Evolutionary conservation across 2,113 vertebrate genomes (phyloP), one percentile per base, ranked within the genome.

Genomic region (Lipophrys pholis): DNA sequence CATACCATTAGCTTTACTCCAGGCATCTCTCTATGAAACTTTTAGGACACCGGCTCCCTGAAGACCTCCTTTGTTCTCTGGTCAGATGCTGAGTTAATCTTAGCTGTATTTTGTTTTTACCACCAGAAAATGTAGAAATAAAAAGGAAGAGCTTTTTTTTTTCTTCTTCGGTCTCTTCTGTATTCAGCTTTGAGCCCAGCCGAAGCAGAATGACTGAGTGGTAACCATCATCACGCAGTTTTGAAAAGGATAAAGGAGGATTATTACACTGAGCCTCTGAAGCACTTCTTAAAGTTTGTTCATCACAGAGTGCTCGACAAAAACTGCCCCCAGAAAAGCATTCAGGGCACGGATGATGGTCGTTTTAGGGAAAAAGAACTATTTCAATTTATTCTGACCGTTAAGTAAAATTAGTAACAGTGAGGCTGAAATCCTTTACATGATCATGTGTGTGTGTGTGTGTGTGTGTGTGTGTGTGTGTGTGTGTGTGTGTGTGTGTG

Each of bases 181-280:
- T 41, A 54, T 80, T 69, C 69, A 66, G 50, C 56, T 68, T 43
- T 69, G 61, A 82, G 62, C 71, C 60, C 56, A 64, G 8, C 46
- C 46, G 14, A 56, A 80, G 80, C 30, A 45, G 51, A 74, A 63
- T 41, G 61, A 73, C 59, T 42, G 46, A 64, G 62, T 53, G 49
- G 54, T 77, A 45, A 74, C 57, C 40, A 51, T 72, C 78, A 48
- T 71, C 42, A 60, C 51, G 46, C 7, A 2, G 57, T 73, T 63
- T 62, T 78, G 51, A 61, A 63, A 66, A 67, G 67, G 60, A 83
- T 76, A 74, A 61, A 78, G 43, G 65, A 45, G 70, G 64, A 69
- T 82, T 75, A 83, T 73, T 62, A 73, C 54, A 49, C 46, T 67
- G 40, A 76, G 54, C 59, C 54, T 48, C 66, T 61, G 43, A 50